phyloP scores from a whole-genome alignment of 2,797 vertebrate species.

The Chaetodon trifasciatus region DNA sequence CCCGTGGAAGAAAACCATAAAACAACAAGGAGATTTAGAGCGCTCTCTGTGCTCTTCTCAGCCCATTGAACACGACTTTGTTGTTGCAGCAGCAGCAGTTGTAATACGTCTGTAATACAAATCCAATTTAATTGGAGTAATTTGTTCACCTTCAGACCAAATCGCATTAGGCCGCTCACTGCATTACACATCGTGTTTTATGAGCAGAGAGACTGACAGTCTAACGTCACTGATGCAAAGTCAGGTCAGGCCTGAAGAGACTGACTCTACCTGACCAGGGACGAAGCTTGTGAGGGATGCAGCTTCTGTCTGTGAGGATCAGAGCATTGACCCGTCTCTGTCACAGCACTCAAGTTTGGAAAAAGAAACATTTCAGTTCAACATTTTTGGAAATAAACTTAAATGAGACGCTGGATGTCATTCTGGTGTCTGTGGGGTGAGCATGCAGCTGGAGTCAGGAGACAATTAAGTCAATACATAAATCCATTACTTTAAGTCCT shows the following conservation, averaged over 20 bases:
- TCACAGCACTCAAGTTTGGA: not conserved
- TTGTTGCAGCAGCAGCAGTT: constrained; percentile 41
- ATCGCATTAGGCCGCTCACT: constrained; percentile 30
- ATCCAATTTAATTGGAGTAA: constrained; percentile 47
- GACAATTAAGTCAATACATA: no score
- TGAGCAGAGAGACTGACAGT: not conserved
- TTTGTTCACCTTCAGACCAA: constrained; percentile 15
- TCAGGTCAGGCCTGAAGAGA: not conserved
- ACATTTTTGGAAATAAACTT: not conserved
- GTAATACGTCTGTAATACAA: constrained; percentile 28
- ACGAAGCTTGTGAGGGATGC: no score
- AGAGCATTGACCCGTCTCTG: no score
- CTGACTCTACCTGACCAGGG: not conserved
- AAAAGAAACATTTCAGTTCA: not conserved
- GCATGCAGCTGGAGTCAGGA: not conserved
- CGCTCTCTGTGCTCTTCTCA: constrained; percentile 16
- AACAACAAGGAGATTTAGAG: constrained; percentile 64
- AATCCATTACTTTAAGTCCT: not conserved
- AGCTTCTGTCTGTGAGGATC: no score
- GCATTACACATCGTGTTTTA: not conserved
- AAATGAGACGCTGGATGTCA: not conserved
- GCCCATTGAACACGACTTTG: constrained; percentile 44
- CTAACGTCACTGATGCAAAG: not conserved
- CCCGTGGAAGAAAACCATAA: constrained; percentile 74
- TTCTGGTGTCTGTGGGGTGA: not conserved